Percentiles rank a stretch among this genome's conserved stretches.
Evolutionary conservation across 2,888 invertebrate species (phyloP).

Genomic region (Diloba caeruleocephala): DNA sequence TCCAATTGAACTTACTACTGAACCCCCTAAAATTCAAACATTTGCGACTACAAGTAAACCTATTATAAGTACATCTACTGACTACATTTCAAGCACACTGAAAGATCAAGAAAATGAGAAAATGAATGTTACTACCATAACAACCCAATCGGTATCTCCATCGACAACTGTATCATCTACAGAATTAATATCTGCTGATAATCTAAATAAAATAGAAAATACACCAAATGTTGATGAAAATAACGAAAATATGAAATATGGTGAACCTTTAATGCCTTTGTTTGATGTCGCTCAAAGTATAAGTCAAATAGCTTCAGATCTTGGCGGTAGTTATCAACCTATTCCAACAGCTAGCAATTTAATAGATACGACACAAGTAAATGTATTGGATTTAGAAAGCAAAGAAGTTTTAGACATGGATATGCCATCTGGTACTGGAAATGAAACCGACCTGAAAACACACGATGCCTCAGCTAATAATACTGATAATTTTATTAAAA

Average conservation of each 20-base stretch:
- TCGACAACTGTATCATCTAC: conserved; percentile 77
- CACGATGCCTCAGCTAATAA: conserved; percentile 49
- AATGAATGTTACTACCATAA: conserved; percentile 76
- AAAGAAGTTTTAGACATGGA: conserved; percentile 82
- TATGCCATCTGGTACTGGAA: conserved; percentile 68
- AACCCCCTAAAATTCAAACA: conserved; percentile 22
- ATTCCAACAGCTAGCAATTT: conserved; percentile 75
- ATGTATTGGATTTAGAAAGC: conserved; percentile 73
- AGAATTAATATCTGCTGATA: conserved; percentile 65
- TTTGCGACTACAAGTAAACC: conserved; percentile 50
- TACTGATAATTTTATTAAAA: conserved; percentile 75
- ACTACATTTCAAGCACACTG: conserved; percentile 48
- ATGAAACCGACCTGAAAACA: conserved; percentile 55
- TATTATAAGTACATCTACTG: conserved; percentile 45
- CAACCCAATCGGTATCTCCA: conserved; percentile 83
- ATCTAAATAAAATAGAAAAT: conserved; percentile 45
- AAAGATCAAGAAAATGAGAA: conserved; percentile 66
- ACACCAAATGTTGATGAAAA: conserved; percentile 30
- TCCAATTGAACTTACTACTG: conserved; percentile 28
- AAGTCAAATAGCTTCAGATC: conserved; percentile 86
- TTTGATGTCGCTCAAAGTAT: conserved; percentile 86
- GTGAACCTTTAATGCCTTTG: conserved; percentile 66
- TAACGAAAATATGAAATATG: conserved; percentile 52
- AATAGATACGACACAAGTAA: conserved; percentile 70
- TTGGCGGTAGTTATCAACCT: conserved; percentile 76